phyloP scores from a whole-genome alignment of 1,140 invertebrate species.

The Drosophila azteca region DNA sequence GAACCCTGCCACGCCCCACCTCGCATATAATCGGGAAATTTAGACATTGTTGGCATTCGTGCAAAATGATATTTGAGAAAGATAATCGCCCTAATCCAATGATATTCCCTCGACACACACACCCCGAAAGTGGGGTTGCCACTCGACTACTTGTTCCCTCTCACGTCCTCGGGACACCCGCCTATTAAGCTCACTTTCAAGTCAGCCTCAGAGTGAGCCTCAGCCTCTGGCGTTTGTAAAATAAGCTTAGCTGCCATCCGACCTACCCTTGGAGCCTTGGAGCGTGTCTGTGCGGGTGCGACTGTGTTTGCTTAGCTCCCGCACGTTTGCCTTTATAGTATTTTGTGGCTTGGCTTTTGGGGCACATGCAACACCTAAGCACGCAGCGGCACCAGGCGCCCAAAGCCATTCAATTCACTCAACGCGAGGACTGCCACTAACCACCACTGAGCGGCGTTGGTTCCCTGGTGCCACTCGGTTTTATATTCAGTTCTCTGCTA shows the following conservation, averaged over 20 bases:
- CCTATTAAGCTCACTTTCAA: constrained; percentile 58
- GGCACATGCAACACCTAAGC: constrained; percentile 59
- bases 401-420: constrained; percentile 29
- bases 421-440: background rate
- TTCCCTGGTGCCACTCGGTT: too few species aligned
- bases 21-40: constrained; percentile 62
- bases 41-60: constrained; percentile 77
- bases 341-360: constrained; percentile 45
- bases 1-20: constrained; percentile 15
- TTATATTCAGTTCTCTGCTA: too few species aligned
- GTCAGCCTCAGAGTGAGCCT: constrained; percentile 42
- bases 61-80: constrained; percentile 77
- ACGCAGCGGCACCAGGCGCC: constrained; percentile 33
- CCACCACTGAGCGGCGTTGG: too few species aligned
- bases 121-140: constrained; percentile 20
- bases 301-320: constrained; percentile 55
- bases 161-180: constrained; percentile 25
- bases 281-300: constrained; percentile 3
- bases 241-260: constrained; percentile 56
- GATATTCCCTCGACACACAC: constrained; percentile 40
- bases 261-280: background rate
- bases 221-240: constrained; percentile 59
- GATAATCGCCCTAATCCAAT: constrained; percentile 75
- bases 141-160: constrained; percentile 35
- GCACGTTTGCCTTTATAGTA: constrained; percentile 30